Evolutionary conservation across 2,888 invertebrate species (phyloP).

Genomic region (Ptilodon capucinus): DNA sequence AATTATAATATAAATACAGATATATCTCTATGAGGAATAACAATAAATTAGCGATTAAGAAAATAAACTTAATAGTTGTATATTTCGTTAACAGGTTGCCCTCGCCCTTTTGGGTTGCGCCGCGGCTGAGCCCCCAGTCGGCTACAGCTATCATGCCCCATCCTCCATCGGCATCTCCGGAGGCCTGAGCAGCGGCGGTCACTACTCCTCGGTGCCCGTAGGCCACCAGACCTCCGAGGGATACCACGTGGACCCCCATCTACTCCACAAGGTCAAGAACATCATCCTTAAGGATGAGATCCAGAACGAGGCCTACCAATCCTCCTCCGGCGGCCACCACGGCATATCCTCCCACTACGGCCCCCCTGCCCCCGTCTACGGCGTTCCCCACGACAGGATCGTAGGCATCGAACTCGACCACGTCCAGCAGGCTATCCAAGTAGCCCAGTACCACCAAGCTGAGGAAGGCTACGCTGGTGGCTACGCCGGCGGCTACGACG

Average conservation of each 20-base stretch:
- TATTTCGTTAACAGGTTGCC: constrained; percentile 82
- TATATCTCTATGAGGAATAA: too few relatives aligned
- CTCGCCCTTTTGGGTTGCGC: constrained; percentile 89
- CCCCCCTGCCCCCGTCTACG: constrained; percentile 86
- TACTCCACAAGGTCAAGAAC: constrained; percentile 92
- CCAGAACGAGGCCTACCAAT: constrained; percentile 77
- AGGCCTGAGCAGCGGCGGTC: constrained; percentile 87
- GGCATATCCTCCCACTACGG: constrained; percentile 87
- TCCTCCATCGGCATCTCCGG: constrained; percentile 83
- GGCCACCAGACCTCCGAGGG: constrained; percentile 92
- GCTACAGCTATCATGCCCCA: constrained; percentile 82
- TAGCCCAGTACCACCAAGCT: constrained; percentile 92
- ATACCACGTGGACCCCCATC: constrained; percentile 89
- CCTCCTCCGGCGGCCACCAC: constrained; percentile 74
- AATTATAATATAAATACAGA: too few relatives aligned
- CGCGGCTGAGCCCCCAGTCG: constrained; percentile 89
- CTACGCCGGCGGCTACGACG: constrained; percentile 46
- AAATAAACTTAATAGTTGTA: too few relatives aligned
- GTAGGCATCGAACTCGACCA: constrained; percentile 93
- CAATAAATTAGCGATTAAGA: too few relatives aligned
- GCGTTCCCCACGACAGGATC: constrained; percentile 86
- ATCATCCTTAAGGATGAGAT: constrained; percentile 92
- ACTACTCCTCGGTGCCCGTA: constrained; percentile 88
- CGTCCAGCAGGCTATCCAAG: constrained; percentile 93
- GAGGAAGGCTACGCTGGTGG: constrained; percentile 76